phyloP scores from a whole-genome alignment of 2,888 invertebrate genomes.

The Corythucha ciliata region DNA sequence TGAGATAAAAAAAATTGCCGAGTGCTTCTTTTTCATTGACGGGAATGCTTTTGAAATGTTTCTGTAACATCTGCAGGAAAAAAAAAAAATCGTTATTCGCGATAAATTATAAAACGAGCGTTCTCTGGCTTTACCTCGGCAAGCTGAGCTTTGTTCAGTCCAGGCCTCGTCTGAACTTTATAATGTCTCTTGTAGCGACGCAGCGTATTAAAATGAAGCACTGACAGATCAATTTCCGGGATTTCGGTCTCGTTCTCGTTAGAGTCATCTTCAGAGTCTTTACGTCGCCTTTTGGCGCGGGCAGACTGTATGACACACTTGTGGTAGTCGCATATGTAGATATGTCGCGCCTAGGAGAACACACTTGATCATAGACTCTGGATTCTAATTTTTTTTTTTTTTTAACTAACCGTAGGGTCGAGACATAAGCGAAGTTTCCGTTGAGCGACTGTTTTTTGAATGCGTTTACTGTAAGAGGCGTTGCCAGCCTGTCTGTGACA shows the following conservation, averaged over 20 bases:
- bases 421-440: constrained; percentile 79
- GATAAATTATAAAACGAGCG: too few species aligned
- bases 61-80: constrained; percentile 88
- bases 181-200: constrained; percentile 88
- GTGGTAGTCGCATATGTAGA: constrained; percentile 94
- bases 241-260: constrained; percentile 86
- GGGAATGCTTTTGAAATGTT: constrained; percentile 91
- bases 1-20: constrained; percentile 86
- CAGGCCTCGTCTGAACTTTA: constrained; percentile 82
- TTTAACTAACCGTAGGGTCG: constrained; percentile 69
- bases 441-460: constrained; percentile 90
- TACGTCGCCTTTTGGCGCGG: constrained; percentile 79
- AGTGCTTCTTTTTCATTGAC: constrained; percentile 91
- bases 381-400: constrained; percentile 41
- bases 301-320: constrained; percentile 93
- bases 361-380: too few species aligned
- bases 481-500: constrained; percentile 83
- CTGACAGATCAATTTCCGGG: constrained; percentile 88
- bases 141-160: constrained; percentile 88
- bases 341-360: constrained; percentile 88
- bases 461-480: constrained; percentile 92
- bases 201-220: constrained; percentile 88
- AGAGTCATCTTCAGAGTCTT: constrained; percentile 90
- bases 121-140: too few species aligned
- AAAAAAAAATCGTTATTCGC: constrained; percentile 38